Base-by-base conservation (phyloP, 53 echinoderm and acorn worm genomes). In the Astropecten irregularis region DNA sequence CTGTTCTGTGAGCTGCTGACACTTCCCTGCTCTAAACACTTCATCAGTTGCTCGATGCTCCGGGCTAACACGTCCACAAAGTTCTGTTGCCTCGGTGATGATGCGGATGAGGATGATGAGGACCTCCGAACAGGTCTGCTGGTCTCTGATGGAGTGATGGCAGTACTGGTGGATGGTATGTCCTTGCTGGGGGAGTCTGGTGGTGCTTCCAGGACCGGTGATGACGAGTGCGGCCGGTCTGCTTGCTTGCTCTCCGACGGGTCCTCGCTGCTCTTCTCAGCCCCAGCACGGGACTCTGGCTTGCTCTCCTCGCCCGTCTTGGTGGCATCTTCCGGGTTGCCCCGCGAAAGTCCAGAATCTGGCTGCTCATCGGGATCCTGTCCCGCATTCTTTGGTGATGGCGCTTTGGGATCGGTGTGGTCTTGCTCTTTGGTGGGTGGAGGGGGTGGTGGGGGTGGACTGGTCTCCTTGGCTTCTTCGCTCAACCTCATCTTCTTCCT, bases 61-160 rank as follows among this genome's bases (percentile, higher is more conserved):
- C 84, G 73, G 16, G 74, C 66, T 15, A 89, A 61, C 38, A 89
- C 76, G 44, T 89, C 89, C n/a, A 84, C 89, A 47, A 66, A 66
- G 37, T 84, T 74, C 64, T 83, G 83, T 53, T 83, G 73, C 20
- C 84, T 46, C 1, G 76, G 22, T 27, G 66, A 32, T 5, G 83
- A 36, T n/a, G 37, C 29, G 13, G 53, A 73, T 18, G 64, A 34
- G 42, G 42, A 42, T 21, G 55, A n/a, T 6, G 77, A 32, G 66
- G 34, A n/a, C 48, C 62, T 84, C 40, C 32, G 26, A 32, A 53
- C 62, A 6, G 59, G 48, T 9, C 49, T 42, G 55, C 16, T 39
- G 14, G 42, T 26, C 29, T 46, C 60, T 54, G 39, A 36, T 31
- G 53, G 69, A 32, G 9, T 47, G 59, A 48, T 71, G 29, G 70